Percentiles rank a stretch among this genome's conserved stretches.
Evolutionary conservation across 2,113 vertebrate genomes (phyloP).

Genomic region (Psittacula cyanocephala): DNA sequence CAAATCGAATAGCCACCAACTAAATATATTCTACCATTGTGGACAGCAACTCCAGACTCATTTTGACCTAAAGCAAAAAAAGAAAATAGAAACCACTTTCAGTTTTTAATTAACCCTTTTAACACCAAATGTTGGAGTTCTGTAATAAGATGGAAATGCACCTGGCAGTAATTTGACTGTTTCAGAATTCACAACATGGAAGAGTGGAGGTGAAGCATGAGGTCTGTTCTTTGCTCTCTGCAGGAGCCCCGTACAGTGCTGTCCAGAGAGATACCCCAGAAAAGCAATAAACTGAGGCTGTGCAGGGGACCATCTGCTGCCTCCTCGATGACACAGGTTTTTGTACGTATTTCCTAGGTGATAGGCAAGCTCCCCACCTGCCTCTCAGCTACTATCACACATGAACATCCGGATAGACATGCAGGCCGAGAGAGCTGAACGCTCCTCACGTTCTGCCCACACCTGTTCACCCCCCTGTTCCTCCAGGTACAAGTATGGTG

Average conservation of each 20-base stretch:
- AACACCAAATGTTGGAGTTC: not conserved
- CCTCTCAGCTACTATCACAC: not conserved
- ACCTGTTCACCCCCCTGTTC: not conserved
- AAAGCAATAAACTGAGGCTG: not conserved
- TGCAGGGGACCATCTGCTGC: not conserved
- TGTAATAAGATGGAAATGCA: not conserved
- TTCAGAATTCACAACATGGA: not conserved
- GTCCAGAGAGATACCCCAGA: not conserved
- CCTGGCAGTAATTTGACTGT: not conserved
- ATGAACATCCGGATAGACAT: fast-evolving
- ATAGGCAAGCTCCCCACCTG: not conserved
- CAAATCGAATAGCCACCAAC: conserved; percentile 98
- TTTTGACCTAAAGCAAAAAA: conserved; percentile 87
- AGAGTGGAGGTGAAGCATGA: not conserved
- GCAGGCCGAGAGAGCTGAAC: fast-evolving
- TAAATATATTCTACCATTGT: conserved; percentile 95
- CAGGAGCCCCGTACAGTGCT: not conserved
- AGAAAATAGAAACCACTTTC: conserved; percentile 47
- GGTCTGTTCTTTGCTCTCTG: not conserved
- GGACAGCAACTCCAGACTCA: conserved; percentile 93
- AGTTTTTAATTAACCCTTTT: conserved; percentile 65
- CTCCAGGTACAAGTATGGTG: fast-evolving
- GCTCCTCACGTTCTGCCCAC: not conserved
- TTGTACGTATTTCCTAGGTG: not conserved
- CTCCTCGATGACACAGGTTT: not conserved